phyloP scores from a whole-genome alignment of 2,888 invertebrate species.

The Erebia epiphron region DNA sequence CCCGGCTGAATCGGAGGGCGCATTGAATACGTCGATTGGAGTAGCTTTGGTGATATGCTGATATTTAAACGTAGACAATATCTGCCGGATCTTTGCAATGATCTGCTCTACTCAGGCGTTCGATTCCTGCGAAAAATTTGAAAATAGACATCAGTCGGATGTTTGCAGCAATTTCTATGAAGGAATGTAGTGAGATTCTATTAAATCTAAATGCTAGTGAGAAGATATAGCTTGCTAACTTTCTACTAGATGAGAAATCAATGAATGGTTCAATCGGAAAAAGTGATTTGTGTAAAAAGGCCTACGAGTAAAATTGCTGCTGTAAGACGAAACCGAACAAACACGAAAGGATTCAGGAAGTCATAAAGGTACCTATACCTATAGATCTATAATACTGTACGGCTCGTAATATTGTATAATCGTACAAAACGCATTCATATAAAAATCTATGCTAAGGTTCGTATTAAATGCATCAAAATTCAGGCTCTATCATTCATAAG shows the following conservation, averaged over 20 bases:
- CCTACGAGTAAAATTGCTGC: slow-evolving; percentile 28
- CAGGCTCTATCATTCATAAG: slow-evolving; percentile 78
- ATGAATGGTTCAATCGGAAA: slow-evolving; percentile 50
- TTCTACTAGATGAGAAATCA: slow-evolving; percentile 63
- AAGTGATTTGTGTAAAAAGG: slow-evolving; percentile 51
- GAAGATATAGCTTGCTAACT: slow-evolving; percentile 60
- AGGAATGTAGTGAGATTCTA: slow-evolving; percentile 52
- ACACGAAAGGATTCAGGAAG: slow-evolving; percentile 45
- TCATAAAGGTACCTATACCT: slow-evolving; percentile 56
- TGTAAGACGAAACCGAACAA: slow-evolving; percentile 33
- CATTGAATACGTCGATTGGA: slow-evolving; percentile 77
- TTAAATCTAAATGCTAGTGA: slow-evolving; percentile 67
- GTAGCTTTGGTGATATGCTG: slow-evolving; percentile 83
- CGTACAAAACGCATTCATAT: slow-evolving; percentile 75
- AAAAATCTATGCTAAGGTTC: slow-evolving; percentile 71
- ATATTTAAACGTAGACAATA: slow-evolving; percentile 89
- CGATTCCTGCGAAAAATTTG: slow-evolving; percentile 87
- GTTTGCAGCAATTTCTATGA: slow-evolving; percentile 55
- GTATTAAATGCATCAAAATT: slow-evolving; percentile 78
- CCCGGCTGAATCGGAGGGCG: slow-evolving; percentile 63
- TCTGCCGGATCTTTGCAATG: slow-evolving; percentile 92
- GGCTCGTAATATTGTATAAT: slow-evolving; percentile 64
- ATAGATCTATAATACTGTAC: slow-evolving; percentile 69
- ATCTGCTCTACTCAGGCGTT: slow-evolving; percentile 95
- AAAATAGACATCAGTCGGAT: slow-evolving; percentile 70